Conservation (phyloP, 2,113 vertebrate species). For the Vulpes lagopus region DNA sequence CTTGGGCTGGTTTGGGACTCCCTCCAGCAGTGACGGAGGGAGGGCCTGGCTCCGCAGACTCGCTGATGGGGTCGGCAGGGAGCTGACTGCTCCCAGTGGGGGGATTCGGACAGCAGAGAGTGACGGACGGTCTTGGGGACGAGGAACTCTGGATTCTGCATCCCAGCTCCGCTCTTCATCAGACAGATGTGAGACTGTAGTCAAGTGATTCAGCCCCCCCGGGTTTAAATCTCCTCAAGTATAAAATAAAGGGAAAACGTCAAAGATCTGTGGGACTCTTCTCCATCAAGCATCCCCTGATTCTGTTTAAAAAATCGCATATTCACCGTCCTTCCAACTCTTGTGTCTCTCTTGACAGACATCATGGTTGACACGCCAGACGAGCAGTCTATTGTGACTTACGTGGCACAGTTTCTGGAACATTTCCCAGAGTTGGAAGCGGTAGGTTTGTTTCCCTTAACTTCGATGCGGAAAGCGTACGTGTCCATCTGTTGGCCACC, state of each 20-base stretch:
- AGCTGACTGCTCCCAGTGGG: background rate
- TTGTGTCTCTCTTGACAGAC: constrained; percentile 87
- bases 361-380: constrained; percentile 94
- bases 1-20: background rate
- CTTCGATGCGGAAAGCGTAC: background rate
- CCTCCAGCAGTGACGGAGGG: accelerated
- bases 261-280: background rate
- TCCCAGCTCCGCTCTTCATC: background rate
- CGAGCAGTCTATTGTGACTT: constrained; percentile 96
- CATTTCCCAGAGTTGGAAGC: constrained; percentile 95
- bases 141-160: background rate
- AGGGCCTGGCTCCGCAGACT: background rate
- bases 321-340: background rate
- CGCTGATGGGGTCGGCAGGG: accelerated
- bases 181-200: background rate
- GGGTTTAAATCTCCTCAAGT: background rate
- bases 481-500: background rate
- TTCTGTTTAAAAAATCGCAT: accelerated
- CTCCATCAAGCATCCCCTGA: accelerated
- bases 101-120: background rate
- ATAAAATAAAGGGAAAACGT: background rate
- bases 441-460: constrained; percentile 87
- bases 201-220: background rate
- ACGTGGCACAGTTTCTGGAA: constrained; percentile 97
- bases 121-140: accelerated